Base-by-base conservation (phyloP, 1,140 invertebrate genomes). In the Daktulosphaira vitifoliae region DNA sequence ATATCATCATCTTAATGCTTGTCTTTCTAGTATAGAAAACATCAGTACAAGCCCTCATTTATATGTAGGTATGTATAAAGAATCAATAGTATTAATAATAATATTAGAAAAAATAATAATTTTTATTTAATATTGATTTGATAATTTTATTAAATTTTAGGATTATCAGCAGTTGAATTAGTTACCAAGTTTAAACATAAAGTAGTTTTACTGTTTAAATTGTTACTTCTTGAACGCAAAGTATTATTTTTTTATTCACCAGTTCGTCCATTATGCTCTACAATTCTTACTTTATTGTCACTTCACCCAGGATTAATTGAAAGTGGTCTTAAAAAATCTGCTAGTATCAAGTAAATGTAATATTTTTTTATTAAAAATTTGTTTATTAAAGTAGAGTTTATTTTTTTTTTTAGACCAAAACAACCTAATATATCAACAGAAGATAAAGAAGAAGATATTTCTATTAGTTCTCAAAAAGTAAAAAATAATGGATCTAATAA, bases 231-330 rank as follows among this genome's bases (percentile, higher is more conserved):
- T 49, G 92, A 98, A 74, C 86, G 87, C 71, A 87, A 86, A 73
- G 87, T 97, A 49, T 81, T 99, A 62, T 92, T 98, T 73, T 93
- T 90, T 76, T 89, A 92, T 65, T 88, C 92, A 15, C 94, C 95
- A 2, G 95, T 97, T 2, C 87, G 92, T 66, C 84, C 86, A 23
- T 78, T 99, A 50, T 95, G 92, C 72, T 83, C 86, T 20, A 82
- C 87, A 2, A 84, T 99, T 69, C 76, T 99, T 15, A 88, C 92
- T 15, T 78, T 98, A 44, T 77, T 96, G 9, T 97, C 95, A 11
- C 74, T 98, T 23, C 85, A 92, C 78, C 96, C 96, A 68, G 85
- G 85, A 70, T 87, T 89, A 78, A 80, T 96, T 65, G 90, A 97
- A 74, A 83, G 84, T 74, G 95, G 95, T 9, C 79, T 97, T 29